Percentiles rank a stretch among this genome's conserved stretches.
phyloP scores from a whole-genome alignment of 2,888 invertebrate genomes.

The Cryptus viduatorius region DNA sequence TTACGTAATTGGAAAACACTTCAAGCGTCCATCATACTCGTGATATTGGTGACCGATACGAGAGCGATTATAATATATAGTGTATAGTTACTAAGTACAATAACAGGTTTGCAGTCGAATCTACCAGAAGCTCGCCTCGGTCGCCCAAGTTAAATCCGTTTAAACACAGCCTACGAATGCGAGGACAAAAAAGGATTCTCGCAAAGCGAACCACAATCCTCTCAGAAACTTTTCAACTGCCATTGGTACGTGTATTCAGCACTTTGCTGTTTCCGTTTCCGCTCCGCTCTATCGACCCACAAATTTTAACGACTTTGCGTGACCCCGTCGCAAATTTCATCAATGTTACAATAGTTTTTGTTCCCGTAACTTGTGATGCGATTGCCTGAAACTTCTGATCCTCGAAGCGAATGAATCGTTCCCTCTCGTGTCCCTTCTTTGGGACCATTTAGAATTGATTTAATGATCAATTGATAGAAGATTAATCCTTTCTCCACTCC shows the following conservation, averaged over 20 bases:
- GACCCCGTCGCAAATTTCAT: not conserved
- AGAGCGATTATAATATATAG: not conserved
- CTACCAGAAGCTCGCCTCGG: not conserved
- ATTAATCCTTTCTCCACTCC: not conserved
- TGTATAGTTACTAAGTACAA: not conserved
- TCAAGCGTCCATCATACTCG: not conserved
- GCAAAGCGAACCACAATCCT: not conserved
- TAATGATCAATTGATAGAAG: not conserved
- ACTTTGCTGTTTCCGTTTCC: not conserved
- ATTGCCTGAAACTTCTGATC: not conserved
- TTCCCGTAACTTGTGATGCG: slow-evolving; percentile 6
- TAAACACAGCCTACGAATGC: not conserved
- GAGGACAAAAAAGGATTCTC: not conserved
- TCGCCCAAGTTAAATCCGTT: slow-evolving; percentile 25
- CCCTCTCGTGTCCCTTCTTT: not conserved
- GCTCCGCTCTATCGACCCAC: not conserved
- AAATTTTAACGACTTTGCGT: not conserved
- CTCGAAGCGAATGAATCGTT: not conserved
- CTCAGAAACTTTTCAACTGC: not conserved
- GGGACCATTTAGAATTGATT: not conserved
- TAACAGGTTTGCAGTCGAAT: slow-evolving; percentile 3
- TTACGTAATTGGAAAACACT: not conserved
- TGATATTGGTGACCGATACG: not conserved
- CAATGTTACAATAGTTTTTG: not conserved
- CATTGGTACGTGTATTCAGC: not conserved